Base-by-base conservation (phyloP, 1,140 invertebrate species). In the Drosophila burlai region DNA sequence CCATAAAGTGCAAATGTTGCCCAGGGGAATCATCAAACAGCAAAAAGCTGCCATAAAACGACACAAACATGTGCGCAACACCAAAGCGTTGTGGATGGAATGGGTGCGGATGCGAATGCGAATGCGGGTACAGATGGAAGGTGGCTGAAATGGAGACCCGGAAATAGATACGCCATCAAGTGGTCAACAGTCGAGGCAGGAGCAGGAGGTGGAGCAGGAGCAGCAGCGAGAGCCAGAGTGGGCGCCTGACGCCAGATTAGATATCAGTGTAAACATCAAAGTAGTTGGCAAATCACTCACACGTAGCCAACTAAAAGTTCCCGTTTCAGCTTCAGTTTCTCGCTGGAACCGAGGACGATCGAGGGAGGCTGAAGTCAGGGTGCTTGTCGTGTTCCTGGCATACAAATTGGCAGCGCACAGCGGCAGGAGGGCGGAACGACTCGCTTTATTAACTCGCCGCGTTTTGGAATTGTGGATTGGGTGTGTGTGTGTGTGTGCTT, bases 1-100 rank as follows among this genome's bases (percentile, higher is more conserved):
- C 83, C 77, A 89, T 89, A 89, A 89, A 89, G 77, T 87, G 81
- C 80, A 89, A 89, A 89, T 89, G 83, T 78, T 76, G 78, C 84
- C 76, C 84, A 77, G 65, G 84, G 84, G 84, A 89, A 85, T 85
- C 82, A 77, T 85, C 74, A 85, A 85, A 85, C 81, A 76, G 81
- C 81, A 83, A 83, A 83, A 83, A 83, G 81, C 81, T 83, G 81
- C 81, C 81, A 83, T 83, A 83, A 83, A 83, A 83, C 71, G 81
- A 63, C 81, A 80, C 80, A 83, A 83, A 83, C 80, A 83, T 83
- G 80, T 82, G 80, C 60, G 71, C 76, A 76, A 67, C 76, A 83
- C 61, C 63, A 69, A 75, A 46, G 55, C 57, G 59, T 24, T 54
- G 21, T 16, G 47, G 18, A 45, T 8, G 45, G 13, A 8, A 21